Conservation (phyloP, 2,113 vertebrate species). For the Thunnus maccoyii region DNA sequence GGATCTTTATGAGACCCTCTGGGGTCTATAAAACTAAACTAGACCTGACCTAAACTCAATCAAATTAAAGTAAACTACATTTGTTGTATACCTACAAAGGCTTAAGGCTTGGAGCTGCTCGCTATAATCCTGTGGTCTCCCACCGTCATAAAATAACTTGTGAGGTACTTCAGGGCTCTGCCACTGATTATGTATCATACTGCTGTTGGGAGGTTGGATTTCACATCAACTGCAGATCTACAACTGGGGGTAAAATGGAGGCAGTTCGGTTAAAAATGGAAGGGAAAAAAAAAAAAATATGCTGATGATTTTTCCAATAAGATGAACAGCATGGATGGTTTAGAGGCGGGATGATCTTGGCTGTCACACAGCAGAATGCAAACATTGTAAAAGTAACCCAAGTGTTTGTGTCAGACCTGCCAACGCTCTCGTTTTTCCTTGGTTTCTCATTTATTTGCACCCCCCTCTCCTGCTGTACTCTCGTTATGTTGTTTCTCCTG, state of each 20-base stretch:
- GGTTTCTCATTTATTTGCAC: no score
- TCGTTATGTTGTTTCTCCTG: no score
- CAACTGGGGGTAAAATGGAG: constrained; percentile 1
- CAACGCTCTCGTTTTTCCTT: no score
- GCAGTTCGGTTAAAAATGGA: no score
- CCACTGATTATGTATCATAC: constrained; percentile 23
- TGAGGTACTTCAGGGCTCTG: constrained; percentile 12
- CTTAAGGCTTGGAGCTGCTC: constrained; percentile 15
- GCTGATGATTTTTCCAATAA: background rate
- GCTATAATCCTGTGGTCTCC: constrained; percentile 49
- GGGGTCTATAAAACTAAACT: constrained; percentile 50
- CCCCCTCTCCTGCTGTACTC: no score
- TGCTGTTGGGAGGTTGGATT: background rate
- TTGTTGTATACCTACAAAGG: constrained; percentile 44
- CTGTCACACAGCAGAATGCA: background rate
- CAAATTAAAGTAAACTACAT: constrained; percentile 42
- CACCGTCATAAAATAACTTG: constrained; percentile 35
- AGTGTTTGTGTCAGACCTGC: background rate
- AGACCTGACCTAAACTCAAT: constrained; percentile 39
- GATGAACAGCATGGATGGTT: background rate
- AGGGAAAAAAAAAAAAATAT: no score
- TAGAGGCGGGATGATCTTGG: background rate
- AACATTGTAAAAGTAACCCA: no score
- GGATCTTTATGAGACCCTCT: constrained; percentile 23
- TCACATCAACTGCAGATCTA: background rate